Conservation (phyloP, 2,888 invertebrate species). For the Heliothis peltigera region DNA sequence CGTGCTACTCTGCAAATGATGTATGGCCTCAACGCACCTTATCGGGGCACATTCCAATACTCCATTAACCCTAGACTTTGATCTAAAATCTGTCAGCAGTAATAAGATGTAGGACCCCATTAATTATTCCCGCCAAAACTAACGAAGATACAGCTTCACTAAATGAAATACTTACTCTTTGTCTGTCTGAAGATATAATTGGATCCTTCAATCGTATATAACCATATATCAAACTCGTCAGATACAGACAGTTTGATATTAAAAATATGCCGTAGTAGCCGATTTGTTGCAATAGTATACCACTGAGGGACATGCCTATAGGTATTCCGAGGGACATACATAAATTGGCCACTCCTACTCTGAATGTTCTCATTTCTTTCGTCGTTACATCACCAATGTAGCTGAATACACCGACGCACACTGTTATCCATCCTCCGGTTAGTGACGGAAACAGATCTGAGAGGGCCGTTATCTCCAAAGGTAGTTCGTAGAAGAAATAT, state of each 20-base stretch:
- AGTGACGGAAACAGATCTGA: slow-evolving; percentile 89
- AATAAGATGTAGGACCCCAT: slow-evolving; percentile 18
- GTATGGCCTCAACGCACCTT: slow-evolving; percentile 72
- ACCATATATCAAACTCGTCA: slow-evolving; percentile 88
- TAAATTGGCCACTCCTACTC: slow-evolving; percentile 91
- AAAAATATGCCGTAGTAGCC: slow-evolving; percentile 88
- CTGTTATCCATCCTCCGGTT: slow-evolving; percentile 90
- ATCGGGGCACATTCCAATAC: slow-evolving; percentile 67
- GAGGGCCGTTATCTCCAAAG: slow-evolving; percentile 89
- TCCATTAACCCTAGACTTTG: slow-evolving; percentile 71
- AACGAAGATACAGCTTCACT: slow-evolving; percentile 3
- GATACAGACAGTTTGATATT: slow-evolving; percentile 86
- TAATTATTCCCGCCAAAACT: slow-evolving; percentile 7
- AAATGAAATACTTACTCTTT: slow-evolving; percentile 77
- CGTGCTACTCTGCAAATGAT: slow-evolving; percentile 78
- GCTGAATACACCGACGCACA: slow-evolving; percentile 91
- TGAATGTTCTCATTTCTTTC: slow-evolving; percentile 90
- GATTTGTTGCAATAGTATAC: slow-evolving; percentile 86
- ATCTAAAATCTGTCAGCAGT: slow-evolving; percentile 50
- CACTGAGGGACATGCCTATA: slow-evolving; percentile 90
- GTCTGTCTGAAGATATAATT: slow-evolving; percentile 78
- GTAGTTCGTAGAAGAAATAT: slow-evolving; percentile 90
- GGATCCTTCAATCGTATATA: slow-evolving; percentile 86
- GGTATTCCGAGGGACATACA: slow-evolving; percentile 91
- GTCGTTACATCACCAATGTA: slow-evolving; percentile 91